A percentile compares a stretch with the other conserved stretches of the same genome.
Conservation (phyloP, 2,797 vertebrate species). For the Ptychadena robeensis region DNA sequence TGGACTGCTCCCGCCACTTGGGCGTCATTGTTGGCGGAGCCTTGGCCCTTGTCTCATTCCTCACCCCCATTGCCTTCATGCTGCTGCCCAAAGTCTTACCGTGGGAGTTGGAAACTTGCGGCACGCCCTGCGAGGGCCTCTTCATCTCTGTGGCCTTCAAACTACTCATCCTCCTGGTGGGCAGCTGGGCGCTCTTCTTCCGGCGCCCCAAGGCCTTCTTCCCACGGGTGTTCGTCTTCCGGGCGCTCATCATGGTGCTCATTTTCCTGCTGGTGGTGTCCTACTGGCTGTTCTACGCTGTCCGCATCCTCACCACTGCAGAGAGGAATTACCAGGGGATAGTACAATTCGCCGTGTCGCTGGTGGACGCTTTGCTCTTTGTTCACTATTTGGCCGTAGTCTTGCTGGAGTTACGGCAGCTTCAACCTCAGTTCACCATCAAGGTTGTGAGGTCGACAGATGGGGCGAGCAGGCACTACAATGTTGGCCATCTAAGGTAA, state of each 20-base stretch:
- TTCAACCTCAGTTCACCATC: slow-evolving; percentile 91
- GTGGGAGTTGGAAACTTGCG: slow-evolving; percentile 86
- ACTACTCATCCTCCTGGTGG: slow-evolving; percentile 90
- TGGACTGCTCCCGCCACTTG: slow-evolving; percentile 88
- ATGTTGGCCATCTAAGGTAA: slow-evolving; percentile 89
- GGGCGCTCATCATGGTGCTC: slow-evolving; percentile 88
- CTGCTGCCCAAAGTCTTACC: slow-evolving; percentile 88
- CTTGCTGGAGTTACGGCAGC: slow-evolving; percentile 87
- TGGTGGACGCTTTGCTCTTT: slow-evolving; percentile 90
- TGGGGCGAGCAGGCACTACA: slow-evolving; percentile 90
- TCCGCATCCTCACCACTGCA: slow-evolving; percentile 86
- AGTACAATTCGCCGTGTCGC: slow-evolving; percentile 87
- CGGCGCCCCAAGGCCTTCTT: slow-evolving; percentile 86
- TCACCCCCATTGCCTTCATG: slow-evolving; percentile 90
- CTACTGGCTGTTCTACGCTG: slow-evolving; percentile 96
- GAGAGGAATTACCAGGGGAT: slow-evolving; percentile 88
- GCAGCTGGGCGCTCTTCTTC: slow-evolving; percentile 94
- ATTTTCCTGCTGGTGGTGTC: slow-evolving; percentile 90
- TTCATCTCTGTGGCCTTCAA: slow-evolving; percentile 97
- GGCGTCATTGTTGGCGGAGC: slow-evolving; percentile 79
- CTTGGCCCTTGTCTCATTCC: slow-evolving; percentile 87
- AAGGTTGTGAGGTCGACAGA: slow-evolving; percentile 90
- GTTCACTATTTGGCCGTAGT: slow-evolving; percentile 92
- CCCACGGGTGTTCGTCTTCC: slow-evolving; percentile 87
- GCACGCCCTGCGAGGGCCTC: slow-evolving; percentile 92